Conservation (phyloP, 2,797 vertebrate species). For the Alectoris magna region DNA sequence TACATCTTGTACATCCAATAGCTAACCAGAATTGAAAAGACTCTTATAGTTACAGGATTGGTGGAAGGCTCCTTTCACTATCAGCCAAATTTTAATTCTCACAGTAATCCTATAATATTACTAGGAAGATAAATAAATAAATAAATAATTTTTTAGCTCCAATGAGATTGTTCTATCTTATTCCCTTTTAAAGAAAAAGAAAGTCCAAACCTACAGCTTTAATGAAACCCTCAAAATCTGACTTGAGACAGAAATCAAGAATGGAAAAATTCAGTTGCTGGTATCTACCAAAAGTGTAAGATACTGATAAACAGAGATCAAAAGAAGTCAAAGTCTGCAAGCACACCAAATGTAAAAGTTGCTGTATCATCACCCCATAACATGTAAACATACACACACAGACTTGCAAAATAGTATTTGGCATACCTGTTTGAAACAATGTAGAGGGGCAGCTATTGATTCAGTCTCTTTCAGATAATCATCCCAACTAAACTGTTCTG, state of each 20-base stretch:
- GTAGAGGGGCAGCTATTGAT: constrained; percentile 86
- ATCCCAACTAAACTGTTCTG: constrained; percentile 92
- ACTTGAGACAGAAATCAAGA: constrained; percentile 25
- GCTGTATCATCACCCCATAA: background rate
- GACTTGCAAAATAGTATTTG: background rate
- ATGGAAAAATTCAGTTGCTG: background rate
- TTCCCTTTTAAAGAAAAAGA: background rate
- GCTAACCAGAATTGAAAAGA: background rate
- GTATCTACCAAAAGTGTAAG: constrained; percentile 10
- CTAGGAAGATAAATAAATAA: background rate
- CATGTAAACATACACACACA: background rate
- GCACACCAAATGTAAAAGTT: background rate
- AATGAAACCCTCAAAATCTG: constrained; percentile 14
- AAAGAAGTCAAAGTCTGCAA: constrained; percentile 22
- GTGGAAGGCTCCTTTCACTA: background rate
- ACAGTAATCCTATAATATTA: background rate
- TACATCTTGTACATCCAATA: background rate
- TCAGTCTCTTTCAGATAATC: constrained; percentile 93
- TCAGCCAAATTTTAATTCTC: background rate
- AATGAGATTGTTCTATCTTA: background rate
- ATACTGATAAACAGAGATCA: constrained; percentile 29
- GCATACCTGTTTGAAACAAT: constrained; percentile 94
- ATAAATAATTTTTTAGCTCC: background rate
- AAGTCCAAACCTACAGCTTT: constrained; percentile 1
- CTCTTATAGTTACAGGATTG: background rate